phyloP scores from a whole-genome alignment of 2,797 vertebrate genomes.

The Neosilurus hyrtlii region DNA sequence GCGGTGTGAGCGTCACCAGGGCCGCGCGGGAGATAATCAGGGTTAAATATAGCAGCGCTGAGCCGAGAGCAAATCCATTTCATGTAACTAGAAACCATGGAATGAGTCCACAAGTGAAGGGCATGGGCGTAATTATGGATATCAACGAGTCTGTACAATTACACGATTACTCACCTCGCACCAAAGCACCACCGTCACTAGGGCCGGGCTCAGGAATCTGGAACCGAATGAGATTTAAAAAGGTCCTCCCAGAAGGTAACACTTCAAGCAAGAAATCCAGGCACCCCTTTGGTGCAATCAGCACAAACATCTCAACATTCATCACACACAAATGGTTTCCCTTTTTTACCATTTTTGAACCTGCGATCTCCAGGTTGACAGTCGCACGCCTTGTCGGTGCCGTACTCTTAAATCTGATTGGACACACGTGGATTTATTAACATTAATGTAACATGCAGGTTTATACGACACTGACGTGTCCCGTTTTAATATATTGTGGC shows the following conservation, averaged over 20 bases:
- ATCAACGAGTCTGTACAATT: background rate
- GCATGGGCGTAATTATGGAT: background rate
- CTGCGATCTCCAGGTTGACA: too few relatives aligned
- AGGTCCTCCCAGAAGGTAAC: background rate
- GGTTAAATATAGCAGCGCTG: conserved; percentile 69
- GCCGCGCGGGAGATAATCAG: conserved; percentile 68
- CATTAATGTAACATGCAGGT: background rate
- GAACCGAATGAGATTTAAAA: background rate
- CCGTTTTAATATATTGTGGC: background rate
- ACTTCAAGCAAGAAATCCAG: background rate
- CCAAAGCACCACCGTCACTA: background rate
- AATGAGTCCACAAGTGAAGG: background rate
- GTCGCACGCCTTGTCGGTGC: background rate
- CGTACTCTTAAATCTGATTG: background rate
- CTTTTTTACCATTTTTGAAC: too few relatives aligned
- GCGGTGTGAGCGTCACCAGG: conserved; percentile 50
- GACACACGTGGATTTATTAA: background rate
- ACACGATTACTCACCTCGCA: background rate
- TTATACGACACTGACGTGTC: background rate
- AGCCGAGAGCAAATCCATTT: conserved; percentile 64
- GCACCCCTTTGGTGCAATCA: background rate
- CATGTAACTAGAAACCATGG: conserved; percentile 5
- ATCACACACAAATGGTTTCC: background rate
- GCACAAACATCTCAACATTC: background rate
- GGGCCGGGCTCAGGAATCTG: background rate